A percentile compares a stretch with the other conserved stretches of the same genome.
Evolutionary conservation across 1,140 invertebrate species (phyloP).

Genomic region (Metaphire vulgaris): DNA sequence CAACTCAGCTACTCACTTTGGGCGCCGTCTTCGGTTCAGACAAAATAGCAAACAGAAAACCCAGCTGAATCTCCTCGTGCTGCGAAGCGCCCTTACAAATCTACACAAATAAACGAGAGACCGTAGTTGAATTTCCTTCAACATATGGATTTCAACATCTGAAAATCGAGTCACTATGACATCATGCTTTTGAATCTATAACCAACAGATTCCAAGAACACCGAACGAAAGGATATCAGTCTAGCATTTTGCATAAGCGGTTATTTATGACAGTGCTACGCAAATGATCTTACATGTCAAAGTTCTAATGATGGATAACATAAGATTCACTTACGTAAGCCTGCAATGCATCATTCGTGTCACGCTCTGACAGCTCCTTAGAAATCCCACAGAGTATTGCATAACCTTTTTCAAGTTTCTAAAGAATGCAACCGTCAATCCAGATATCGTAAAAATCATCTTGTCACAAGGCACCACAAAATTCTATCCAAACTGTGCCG

Average conservation of each 20-base stretch:
- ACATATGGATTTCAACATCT: not conserved
- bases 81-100: conserved; percentile 74
- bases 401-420: conserved; percentile 84
- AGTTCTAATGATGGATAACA: too few species aligned
- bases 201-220: too few species aligned
- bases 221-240: too few species aligned
- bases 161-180: too few species aligned
- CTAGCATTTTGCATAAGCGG: too few species aligned
- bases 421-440: too few species aligned
- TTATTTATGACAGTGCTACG: too few species aligned
- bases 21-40: conserved; percentile 74
- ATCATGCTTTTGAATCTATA: too few species aligned
- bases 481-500: too few species aligned
- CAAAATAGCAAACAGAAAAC: conserved; percentile 78
- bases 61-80: conserved; percentile 82
- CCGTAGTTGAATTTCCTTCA: not conserved
- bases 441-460: too few species aligned
- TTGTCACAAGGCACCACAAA: too few species aligned
- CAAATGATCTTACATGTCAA: too few species aligned
- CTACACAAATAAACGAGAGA: conserved; percentile 35
- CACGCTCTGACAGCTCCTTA: conserved; percentile 79
- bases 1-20: conserved; percentile 58
- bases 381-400: conserved; percentile 67
- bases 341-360: conserved; percentile 82
- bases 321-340: conserved; percentile 66